Evolutionary conservation across 2,113 vertebrate species (phyloP), one percentile per base, ranked within the genome.

Genomic region (Cairina moschata): DNA sequence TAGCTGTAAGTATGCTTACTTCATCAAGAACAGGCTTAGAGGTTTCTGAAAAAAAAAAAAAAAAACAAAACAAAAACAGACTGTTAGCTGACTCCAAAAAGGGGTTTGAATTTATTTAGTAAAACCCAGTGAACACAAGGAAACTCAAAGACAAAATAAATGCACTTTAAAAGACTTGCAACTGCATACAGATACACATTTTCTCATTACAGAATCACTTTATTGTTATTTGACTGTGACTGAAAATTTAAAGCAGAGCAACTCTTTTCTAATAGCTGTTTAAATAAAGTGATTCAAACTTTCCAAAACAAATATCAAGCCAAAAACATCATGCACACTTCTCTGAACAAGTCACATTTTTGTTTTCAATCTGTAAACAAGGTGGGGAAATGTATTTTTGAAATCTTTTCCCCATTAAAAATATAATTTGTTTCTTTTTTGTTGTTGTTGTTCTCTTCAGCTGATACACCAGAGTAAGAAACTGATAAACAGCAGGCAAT

Each of bases 1-100:
- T 98, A 16, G 99, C 99, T 36, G 99, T 99, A 87, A 99, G 97
- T 97, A 99, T 98, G 97, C 98, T 99, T 91, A 99, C 98, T 97
- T 99, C 99, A 95, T 99, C 99, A 95, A 98, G 97, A 78, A 97
- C 50, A 79, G 98, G 98, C 84, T 98, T 96, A 83, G 98, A 98
- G 72, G 98, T 98, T 68, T 99, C 99, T 99, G 96, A 85, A 90
- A 97, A 91, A 80, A 63, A 90, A 97, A 91, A 80, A 63, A 34
- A 87, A 96, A 96, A 96, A 11, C n/a, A 36, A 88, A 96, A 95
- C 96, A 13, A 34, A 85, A 88, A 79, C 17, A 92, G 2, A 1
- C 11, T 54, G 36, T 55, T 83, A 40, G 80, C 28, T 85, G 91
- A 91, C 76, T 95, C 40, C 46, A 62, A 86, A 93, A 90, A 85